These are phyloP conservation scores for Lasaia peninsularis DNA, from an alignment of 1,140 invertebrate species.

Conservation along the genomic window DNA sequence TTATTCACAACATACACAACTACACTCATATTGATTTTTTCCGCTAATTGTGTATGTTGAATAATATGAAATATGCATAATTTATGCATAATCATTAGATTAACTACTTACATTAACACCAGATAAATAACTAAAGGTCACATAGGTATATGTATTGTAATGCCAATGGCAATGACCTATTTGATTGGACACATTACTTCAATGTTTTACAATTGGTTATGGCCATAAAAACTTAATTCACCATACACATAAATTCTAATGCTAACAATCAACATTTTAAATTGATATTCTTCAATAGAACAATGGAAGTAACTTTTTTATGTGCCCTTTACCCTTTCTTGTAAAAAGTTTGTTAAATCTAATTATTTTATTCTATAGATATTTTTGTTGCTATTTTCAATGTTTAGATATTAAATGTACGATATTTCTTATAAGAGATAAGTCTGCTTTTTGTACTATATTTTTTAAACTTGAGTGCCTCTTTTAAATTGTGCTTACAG, in stretches of 20 bases:
- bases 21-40: too few relatives aligned
- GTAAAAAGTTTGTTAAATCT: too few relatives aligned
- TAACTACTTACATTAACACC: background rate
- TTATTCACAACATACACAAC: too few relatives aligned
- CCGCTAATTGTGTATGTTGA: too few relatives aligned
- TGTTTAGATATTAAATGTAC: background rate
- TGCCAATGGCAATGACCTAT: slow-evolving; percentile 44
- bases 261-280: background rate
- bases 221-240: slow-evolving; percentile 36
- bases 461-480: background rate
- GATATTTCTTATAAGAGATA: background rate
- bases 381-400: background rate
- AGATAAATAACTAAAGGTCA: slow-evolving; percentile 26
- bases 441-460: too few relatives aligned
- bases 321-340: background rate
- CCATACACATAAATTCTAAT: slow-evolving; percentile 1
- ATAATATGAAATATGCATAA: too few relatives aligned
- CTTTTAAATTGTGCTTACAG: background rate
- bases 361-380: too few relatives aligned
- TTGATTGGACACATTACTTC: slow-evolving; percentile 43
- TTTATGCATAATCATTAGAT: background rate
- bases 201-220: slow-evolving; percentile 47
- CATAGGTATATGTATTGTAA: slow-evolving; percentile 23
- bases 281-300: background rate
- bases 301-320: background rate